Percentiles rank a stretch among this genome's conserved stretches.
Evolutionary conservation across 2,797 vertebrate species (phyloP).

Genomic region (Diplodus sargus): DNA sequence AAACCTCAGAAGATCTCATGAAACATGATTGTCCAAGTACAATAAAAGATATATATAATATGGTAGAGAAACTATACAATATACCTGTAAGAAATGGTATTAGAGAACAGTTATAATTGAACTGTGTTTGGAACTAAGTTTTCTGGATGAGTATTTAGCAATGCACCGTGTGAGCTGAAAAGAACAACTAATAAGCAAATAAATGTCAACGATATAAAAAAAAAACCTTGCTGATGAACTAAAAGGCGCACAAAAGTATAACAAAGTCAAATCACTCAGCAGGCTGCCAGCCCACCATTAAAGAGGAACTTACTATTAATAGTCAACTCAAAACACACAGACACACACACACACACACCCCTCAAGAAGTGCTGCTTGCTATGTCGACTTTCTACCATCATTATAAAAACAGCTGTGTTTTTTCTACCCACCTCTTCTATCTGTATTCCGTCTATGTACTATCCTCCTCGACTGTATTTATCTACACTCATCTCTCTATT

Average conservation of each 20-base stretch:
- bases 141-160: background rate
- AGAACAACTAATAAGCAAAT: background rate
- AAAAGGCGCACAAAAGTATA: conserved; percentile 4
- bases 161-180: background rate
- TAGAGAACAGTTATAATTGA: background rate
- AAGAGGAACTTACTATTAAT: conserved; percentile 60
- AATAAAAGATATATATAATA: background rate
- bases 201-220: background rate
- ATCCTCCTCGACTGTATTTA: background rate
- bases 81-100: background rate
- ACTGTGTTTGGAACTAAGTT: background rate
- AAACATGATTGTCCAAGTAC: background rate
- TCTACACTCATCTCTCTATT: background rate
- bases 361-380: conserved; percentile 20
- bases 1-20: background rate
- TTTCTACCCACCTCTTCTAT: conserved; percentile 8
- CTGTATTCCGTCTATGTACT: background rate
- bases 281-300: conserved; percentile 6
- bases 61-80: no score
- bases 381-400: background rate
- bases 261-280: conserved; percentile 6
- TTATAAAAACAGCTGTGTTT: conserved; percentile 26
- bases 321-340: conserved; percentile 30
- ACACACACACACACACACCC: background rate
- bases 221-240: background rate